A percentile compares a stretch with the other conserved stretches of the same genome.
These are phyloP conservation scores for Sarcophaga bullata DNA, from an alignment of 1,140 invertebrate species.

Conservation along the genomic window DNA sequence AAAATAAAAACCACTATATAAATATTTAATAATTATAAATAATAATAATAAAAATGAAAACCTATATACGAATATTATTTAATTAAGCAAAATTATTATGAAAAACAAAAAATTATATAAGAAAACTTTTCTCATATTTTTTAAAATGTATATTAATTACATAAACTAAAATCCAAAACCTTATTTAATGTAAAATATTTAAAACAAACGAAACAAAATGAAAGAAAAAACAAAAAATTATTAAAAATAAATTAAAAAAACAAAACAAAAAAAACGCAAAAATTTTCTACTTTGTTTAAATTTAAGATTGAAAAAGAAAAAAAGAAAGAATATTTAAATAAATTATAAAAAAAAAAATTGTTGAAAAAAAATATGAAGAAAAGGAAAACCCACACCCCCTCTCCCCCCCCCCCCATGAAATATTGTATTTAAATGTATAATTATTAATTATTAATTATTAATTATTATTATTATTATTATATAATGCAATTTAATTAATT, in stretches of 20 bases:
- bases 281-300: slow-evolving; percentile 11
- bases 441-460: neutral
- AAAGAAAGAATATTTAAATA: neutral
- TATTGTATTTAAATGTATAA: neutral
- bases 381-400: no score
- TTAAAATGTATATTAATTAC: slow-evolving; percentile 33
- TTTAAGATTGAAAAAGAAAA: slow-evolving; percentile 1
- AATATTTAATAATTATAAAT: slow-evolving; percentile 13
- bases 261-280: neutral
- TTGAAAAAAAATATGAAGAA: neutral
- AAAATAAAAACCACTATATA: neutral
- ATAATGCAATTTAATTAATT: neutral
- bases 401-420: no score
- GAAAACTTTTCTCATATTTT: neutral
- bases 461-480: neutral
- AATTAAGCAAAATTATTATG: slow-evolving; percentile 26
- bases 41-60: slow-evolving; percentile 6
- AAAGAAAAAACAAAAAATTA: no score
- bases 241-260: neutral
- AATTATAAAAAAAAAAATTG: neutral
- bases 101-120: neutral
- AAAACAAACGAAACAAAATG: neutral
- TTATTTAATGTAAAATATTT: neutral
- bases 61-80: slow-evolving; percentile 34
- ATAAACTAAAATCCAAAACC: slow-evolving; percentile 16